Evolutionary conservation across 2,888 invertebrate genomes (phyloP), one percentile per base, ranked within the genome.

Genomic region (Proisotoma minuta): DNA sequence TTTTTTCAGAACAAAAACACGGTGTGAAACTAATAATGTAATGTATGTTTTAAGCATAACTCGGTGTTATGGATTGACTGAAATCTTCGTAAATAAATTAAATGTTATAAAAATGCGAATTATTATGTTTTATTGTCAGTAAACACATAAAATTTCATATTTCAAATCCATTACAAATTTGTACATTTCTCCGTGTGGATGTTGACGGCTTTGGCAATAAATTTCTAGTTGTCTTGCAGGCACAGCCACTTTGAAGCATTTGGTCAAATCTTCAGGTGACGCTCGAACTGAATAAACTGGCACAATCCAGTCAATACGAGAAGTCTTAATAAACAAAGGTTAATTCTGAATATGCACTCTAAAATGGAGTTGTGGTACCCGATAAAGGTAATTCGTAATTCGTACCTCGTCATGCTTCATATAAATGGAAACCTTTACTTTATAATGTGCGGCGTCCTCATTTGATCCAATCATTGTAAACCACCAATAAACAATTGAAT

Each of bases 131-230:
- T 34, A 12, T 34, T 5, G 47, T 54, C 39, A 20, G 18, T 54
- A 54, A 34, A 29, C 3, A 29, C 12, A 3, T 10, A 57, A 48
- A 39, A 69, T 62, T 59, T 70, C 70, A 34, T 70, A 70, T 57
- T 66, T 61, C 26, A 70, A 65, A 49, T 70, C 66, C 52, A 70
- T 62, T 3, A 70, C 70, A 50, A 26, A 68, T n/a, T 60, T 66
- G 40, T 63, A 68, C 2, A 62, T 58, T 39, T 65, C 66, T 22
- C 70, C 70, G 48, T 66, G 65, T 3, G 70, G 70, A 56, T 70
- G 70, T 51, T 60, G 47, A 29, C 59, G 43, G n/a, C 56, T 29
- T 1, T 27, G 39, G 26, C 68, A 68, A 22, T 65, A 68, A 0
- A 53, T 28, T 59, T 66, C 65, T 23, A 70, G 28, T 57, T 70